Evolutionary conservation across 2,113 vertebrate genomes (phyloP), one percentile per base, ranked within the genome.

Genomic region (Sinocyclocheilus grahami): DNA sequence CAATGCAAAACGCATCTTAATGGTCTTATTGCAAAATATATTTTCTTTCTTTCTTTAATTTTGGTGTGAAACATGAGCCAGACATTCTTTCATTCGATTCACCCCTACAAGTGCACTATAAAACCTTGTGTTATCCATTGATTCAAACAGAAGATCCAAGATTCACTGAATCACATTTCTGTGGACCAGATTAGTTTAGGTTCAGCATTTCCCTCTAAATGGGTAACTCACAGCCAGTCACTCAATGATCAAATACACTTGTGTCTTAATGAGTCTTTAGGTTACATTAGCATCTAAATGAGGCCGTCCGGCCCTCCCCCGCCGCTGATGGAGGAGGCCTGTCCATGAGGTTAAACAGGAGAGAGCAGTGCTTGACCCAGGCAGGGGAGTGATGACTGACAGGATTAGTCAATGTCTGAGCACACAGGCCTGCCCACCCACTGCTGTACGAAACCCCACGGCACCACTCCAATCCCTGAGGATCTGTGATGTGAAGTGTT

Each of bases 241-340:
- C 71, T 83, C 83, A 87, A 85, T 88, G 89, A 88, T 87, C 87
- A 79, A 85, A 88, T 85, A 85, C 74, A 67, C 55, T 55, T 33
- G 53, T 30, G 79, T 86, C 86, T 87, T 88, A 88, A 90, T 88
- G 85, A 83, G 83, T 83, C 85, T 88, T 87, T 85, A 86, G 86
- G 51, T 55, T 5, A 53, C 72, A 89, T 90, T 88, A 89, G 86
- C 90, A 88, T 86, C 18, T 85, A 84, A 89, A 89, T 89, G 39
- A 78, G 69, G 74, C 27, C 4, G 51, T 78, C 42, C 82, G 3
- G 14, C 67, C 84, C 85, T 48, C 67, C 84, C 65, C 85, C 63
- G 3, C 9, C 3, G 3, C 46, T 78, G 30, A 69, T 58, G 62
- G 62, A 58, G 62, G 62, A 78, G 77, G 85, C 53, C 62, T 71